These are phyloP conservation scores for Zenarchopterus dispar DNA, from an alignment of 2,797 vertebrate genomes.

Conservation along the genomic window DNA sequence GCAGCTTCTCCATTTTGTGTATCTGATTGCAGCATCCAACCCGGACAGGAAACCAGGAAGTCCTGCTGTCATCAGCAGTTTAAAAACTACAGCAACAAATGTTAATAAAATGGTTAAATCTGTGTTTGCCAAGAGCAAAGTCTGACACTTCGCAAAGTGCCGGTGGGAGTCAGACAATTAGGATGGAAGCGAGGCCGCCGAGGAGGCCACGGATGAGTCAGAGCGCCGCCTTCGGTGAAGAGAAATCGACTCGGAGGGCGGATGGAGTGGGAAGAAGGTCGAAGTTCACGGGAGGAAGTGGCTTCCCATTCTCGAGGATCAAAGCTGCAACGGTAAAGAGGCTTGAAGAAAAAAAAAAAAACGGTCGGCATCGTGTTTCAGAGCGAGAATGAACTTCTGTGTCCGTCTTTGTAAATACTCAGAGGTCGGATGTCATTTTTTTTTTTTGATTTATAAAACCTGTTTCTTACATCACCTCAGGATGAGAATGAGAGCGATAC, in stretches of 20 bases:
- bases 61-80: no score
- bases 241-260: constrained; percentile 55
- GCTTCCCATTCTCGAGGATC: constrained; percentile 11
- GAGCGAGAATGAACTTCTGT: constrained; percentile 11
- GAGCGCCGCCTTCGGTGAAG: constrained; percentile 44
- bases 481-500: constrained; percentile 8
- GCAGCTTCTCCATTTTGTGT: no score
- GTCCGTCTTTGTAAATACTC: constrained; percentile 37
- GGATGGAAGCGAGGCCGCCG: constrained; percentile 53
- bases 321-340: constrained; percentile 16
- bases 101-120: constrained; percentile 7
- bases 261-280: constrained; percentile 52
- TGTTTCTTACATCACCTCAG: constrained; percentile 35
- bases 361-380: constrained; percentile 21
- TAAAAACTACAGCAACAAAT: background rate
- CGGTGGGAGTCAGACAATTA: constrained; percentile 72
- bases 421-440: constrained; percentile 41
- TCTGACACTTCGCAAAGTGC: constrained; percentile 57
- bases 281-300: constrained; percentile 17
- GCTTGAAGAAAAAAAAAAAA: constrained; percentile 10
- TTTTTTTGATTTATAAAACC: constrained; percentile 44
- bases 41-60: no score
- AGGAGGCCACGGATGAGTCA: constrained; percentile 65
- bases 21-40: no score
- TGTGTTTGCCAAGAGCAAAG: constrained; percentile 19